Evolutionary conservation across 1,140 invertebrate genomes (phyloP).

Genomic region (Homarus americanus): DNA sequence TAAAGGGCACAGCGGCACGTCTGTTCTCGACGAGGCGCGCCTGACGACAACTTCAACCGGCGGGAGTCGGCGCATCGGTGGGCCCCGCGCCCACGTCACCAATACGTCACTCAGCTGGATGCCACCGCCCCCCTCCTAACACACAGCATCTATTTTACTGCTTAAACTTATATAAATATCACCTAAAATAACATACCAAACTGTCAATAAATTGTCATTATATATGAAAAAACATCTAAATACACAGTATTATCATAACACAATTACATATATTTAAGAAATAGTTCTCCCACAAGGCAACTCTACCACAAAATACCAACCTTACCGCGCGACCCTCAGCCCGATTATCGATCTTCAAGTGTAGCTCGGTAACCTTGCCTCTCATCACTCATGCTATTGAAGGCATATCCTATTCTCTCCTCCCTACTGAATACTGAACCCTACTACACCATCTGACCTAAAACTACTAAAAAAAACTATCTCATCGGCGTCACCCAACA

Average conservation of each 20-base stretch:
- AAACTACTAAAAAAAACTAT: neutral
- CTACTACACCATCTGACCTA: neutral
- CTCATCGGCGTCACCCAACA: neutral
- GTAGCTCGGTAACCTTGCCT: conserved; percentile 54
- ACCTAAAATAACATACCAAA: neutral
- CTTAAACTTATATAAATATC: neutral
- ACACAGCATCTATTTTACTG: neutral
- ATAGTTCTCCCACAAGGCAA: conserved; percentile 13
- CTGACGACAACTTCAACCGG: conserved; percentile 50
- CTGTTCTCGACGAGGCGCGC: conserved; percentile 58
- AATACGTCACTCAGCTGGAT: conserved; percentile 41
- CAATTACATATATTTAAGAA: neutral
- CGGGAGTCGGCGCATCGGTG: conserved; percentile 44
- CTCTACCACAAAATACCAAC: conserved; percentile 34
- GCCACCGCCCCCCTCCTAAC: conserved; percentile 20
- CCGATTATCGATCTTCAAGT: conserved; percentile 53
- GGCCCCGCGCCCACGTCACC: conserved; percentile 27
- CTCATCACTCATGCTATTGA: conserved; percentile 51
- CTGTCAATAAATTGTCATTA: neutral
- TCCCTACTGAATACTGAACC: conserved; percentile 10
- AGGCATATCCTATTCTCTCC: conserved; percentile 3
- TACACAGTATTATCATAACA: neutral
- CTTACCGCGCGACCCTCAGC: conserved; percentile 44
- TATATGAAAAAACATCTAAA: neutral
- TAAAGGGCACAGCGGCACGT: conserved; percentile 50